Percentiles rank a stretch among this genome's conserved stretches.
These are phyloP conservation scores for Petaurus breviceps DNA, from an alignment of 2,113 vertebrate genomes.

Conservation along the genomic window DNA sequence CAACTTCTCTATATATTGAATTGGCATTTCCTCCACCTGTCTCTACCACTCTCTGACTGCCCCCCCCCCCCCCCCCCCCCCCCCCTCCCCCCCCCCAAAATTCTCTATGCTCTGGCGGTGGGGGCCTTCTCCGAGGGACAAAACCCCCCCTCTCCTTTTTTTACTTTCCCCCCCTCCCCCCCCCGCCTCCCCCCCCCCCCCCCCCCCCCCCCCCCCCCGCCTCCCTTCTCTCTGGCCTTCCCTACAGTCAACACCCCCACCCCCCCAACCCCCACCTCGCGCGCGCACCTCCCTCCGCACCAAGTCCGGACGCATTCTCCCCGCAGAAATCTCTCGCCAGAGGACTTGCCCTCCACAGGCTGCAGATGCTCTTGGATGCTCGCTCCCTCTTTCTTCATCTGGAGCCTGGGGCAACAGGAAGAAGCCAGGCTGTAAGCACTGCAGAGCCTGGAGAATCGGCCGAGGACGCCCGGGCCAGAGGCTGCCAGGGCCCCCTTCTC, in stretches of 20 bases:
- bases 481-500: constrained; percentile 9
- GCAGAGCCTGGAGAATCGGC: neutral
- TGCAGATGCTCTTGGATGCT: neutral
- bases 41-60: neutral
- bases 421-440: rapidly evolving
- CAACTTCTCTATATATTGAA: neutral
- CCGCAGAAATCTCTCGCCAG: neutral
- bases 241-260: neutral
- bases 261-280: neutral
- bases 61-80: neutral
- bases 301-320: neutral
- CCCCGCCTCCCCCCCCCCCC: too few species aligned
- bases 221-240: neutral
- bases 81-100: too few species aligned
- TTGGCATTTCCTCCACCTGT: neutral
- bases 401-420: neutral
- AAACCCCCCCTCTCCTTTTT: too few species aligned
- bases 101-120: too few species aligned
- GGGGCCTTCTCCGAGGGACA: too few species aligned
- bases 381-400: neutral
- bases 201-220: too few species aligned
- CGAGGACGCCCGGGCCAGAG: neutral
- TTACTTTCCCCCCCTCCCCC: too few species aligned
- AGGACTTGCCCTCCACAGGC: neutral
- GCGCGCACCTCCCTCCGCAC: neutral